These are phyloP conservation scores for Drosophila repleta DNA, from an alignment of 1,140 invertebrate species.

Conservation along the genomic window DNA sequence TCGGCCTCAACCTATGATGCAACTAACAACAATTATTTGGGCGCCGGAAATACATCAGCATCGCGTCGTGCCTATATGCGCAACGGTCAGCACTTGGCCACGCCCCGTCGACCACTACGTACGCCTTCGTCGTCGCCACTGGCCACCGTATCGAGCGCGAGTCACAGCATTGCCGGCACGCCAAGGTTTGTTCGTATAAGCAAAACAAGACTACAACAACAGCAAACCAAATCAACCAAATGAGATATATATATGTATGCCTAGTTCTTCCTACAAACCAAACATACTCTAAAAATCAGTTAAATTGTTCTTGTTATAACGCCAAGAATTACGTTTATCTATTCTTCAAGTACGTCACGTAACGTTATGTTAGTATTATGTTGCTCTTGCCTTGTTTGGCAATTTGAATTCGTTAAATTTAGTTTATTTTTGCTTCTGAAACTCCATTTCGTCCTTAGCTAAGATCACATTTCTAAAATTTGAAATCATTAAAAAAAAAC, in stretches of 20 bases:
- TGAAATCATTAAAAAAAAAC: no score
- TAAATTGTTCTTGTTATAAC: no score
- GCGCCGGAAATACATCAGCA: conserved; percentile 34
- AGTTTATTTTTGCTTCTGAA: no score
- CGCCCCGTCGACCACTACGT: conserved; percentile 75
- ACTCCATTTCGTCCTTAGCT: no score
- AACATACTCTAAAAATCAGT: background rate
- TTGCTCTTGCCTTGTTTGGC: no score
- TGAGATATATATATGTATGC: conserved; percentile 4
- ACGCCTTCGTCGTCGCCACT: conserved; percentile 78
- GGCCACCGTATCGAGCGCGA: conserved; percentile 73
- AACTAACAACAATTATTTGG: conserved; percentile 55
- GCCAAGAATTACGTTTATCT: no score
- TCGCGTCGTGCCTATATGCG: conserved; percentile 56
- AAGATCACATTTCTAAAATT: no score
- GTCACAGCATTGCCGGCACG: conserved; percentile 65
- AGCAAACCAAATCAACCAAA: conserved; percentile 21
- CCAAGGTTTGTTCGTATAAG: conserved; percentile 78
- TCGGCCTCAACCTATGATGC: conserved; percentile 47
- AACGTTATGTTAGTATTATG: background rate
- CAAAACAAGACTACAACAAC: conserved; percentile 44
- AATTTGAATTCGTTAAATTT: no score
- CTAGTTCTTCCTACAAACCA: background rate
- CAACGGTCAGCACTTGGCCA: conserved; percentile 61
- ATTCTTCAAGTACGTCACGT: background rate